Conservation (phyloP, 2,113 vertebrate genomes). For the Amia ocellicauda region DNA sequence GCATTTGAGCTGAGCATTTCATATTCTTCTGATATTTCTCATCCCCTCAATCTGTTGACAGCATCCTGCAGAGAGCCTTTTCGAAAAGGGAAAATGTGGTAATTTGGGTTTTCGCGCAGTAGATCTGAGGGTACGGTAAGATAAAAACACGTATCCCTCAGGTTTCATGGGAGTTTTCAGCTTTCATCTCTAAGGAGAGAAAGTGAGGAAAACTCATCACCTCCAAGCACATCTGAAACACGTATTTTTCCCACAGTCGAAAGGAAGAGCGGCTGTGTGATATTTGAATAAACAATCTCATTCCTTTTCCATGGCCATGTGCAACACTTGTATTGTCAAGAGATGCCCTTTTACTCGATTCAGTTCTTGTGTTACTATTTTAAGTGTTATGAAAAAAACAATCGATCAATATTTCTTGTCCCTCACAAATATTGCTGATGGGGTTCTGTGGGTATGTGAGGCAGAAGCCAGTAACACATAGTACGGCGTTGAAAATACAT, state of each 20-base stretch:
- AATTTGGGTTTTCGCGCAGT: background rate
- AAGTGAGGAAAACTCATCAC: conserved; percentile 8
- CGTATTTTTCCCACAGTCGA: background rate
- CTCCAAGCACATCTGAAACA: background rate
- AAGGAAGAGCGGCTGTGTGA: conserved; percentile 18
- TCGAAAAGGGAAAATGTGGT: background rate
- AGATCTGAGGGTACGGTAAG: conserved; percentile 13
- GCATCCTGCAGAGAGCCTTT: background rate
- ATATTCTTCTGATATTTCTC: background rate
- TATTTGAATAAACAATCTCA: conserved; percentile 16
- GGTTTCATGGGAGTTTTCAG: background rate
- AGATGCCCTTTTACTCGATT: too few species aligned
- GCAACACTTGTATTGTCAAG: too few species aligned
- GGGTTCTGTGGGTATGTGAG: too few species aligned
- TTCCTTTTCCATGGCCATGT: too few species aligned
- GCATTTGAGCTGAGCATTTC: too few species aligned
- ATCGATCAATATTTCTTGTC: too few species aligned
- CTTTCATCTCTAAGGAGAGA: conserved; percentile 21
- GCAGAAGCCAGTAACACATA: too few species aligned
- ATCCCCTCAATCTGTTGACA: background rate
- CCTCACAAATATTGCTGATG: too few species aligned
- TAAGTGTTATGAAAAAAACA: too few species aligned
- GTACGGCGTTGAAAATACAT: too few species aligned
- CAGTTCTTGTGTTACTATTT: too few species aligned
- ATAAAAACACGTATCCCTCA: conserved; percentile 15